Evolutionary conservation across 2,797 vertebrate species (phyloP).

Genomic region (Helarctos malayanus): DNA sequence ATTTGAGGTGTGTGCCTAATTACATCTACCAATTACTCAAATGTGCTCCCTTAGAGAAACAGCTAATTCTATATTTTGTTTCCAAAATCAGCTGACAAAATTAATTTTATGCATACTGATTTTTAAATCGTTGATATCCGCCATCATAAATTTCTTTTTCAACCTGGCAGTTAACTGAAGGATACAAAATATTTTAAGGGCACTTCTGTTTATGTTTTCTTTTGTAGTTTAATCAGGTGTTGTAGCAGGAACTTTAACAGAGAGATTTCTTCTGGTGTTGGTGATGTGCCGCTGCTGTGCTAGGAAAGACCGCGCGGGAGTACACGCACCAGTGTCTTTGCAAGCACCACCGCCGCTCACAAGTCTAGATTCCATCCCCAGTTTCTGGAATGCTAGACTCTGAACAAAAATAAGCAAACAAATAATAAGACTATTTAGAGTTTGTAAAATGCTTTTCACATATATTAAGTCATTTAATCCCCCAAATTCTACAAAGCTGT

Average conservation of each 20-base stretch:
- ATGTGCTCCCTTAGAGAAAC: conserved; percentile 68
- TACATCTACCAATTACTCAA: conserved; percentile 78
- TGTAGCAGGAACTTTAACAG: conserved; percentile 92
- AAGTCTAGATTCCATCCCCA: conserved; percentile 96
- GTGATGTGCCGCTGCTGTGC: conserved; percentile 97
- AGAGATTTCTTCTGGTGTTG: conserved; percentile 92
- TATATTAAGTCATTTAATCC: conserved; percentile 2
- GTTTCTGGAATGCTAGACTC: conserved; percentile 96
- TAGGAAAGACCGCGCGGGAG: conserved; percentile 94
- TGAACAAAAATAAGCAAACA: conserved; percentile 82
- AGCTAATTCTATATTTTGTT: conserved; percentile 67
- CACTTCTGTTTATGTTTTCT: conserved; percentile 93
- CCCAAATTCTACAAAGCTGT: neutral
- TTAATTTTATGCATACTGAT: conserved; percentile 73
- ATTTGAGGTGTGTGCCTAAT: conserved; percentile 83
- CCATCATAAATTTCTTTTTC: conserved; percentile 87
- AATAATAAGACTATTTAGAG: neutral
- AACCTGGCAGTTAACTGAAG: conserved; percentile 78
- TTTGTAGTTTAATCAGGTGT: conserved; percentile 92
- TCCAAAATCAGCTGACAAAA: conserved; percentile 63
- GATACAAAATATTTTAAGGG: conserved; percentile 92
- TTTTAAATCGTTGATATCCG: conserved; percentile 87
- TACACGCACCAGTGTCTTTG: conserved; percentile 81
- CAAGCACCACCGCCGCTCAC: conserved; percentile 87
- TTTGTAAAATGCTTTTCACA: neutral